A percentile compares a stretch with the other conserved stretches of the same genome.
Conservation (phyloP, 2,888 invertebrate species). For the Drosophila kanekoi region DNA sequence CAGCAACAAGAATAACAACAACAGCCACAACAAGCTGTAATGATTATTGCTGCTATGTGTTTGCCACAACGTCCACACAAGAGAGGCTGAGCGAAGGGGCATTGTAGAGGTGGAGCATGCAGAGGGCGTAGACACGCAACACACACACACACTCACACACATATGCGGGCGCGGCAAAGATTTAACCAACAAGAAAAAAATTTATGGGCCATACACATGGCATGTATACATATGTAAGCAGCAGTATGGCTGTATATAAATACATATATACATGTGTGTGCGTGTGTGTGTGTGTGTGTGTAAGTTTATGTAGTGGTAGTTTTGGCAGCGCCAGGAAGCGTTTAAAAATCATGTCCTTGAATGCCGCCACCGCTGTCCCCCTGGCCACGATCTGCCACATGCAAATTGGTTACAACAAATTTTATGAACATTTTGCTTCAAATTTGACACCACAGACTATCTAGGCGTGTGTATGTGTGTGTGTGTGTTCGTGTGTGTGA, state of each 20-base stretch:
- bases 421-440: constrained; percentile 75
- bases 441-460: constrained; percentile 67
- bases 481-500: constrained; percentile 38
- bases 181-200: constrained; percentile 54
- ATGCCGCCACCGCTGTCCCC: constrained; percentile 9
- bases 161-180: constrained; percentile 29
- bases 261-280: not conserved
- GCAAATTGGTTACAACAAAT: constrained; percentile 75
- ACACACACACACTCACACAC: constrained; percentile 2
- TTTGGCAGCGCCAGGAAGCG: constrained; percentile 58
- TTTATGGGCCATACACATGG: constrained; percentile 70
- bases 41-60: constrained; percentile 78
- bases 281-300: constrained; percentile 16
- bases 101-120: not conserved
- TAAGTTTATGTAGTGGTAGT: constrained; percentile 44
- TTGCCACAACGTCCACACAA: constrained; percentile 71
- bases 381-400: constrained; percentile 32
- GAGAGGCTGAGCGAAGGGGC: constrained; percentile 7
- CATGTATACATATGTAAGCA: constrained; percentile 42
- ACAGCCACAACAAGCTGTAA: constrained; percentile 71
- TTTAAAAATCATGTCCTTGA: constrained; percentile 77
- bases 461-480: constrained; percentile 5
- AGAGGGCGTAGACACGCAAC: constrained; percentile 16
- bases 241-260: constrained; percentile 13
- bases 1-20: constrained; percentile 38